Base-by-base conservation (phyloP, 2,888 invertebrate genomes). In the Lasioglossum malachurum region DNA sequence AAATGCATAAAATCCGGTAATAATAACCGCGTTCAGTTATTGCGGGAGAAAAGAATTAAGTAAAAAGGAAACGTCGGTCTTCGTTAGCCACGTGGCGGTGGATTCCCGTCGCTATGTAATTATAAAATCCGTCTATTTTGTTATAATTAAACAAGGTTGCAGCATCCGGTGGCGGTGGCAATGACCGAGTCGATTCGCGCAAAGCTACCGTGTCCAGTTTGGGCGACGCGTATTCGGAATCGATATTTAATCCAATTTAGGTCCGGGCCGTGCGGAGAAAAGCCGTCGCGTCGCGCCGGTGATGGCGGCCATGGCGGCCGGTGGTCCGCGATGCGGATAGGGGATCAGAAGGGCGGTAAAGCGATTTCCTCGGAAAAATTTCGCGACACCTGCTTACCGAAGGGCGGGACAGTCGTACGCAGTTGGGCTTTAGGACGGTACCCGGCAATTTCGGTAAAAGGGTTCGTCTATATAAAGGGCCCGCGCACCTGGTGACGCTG, bases 361-460 rank as follows among this genome's bases (percentile, higher is more conserved):
- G 67, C 72, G 85, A 91, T 91, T 92, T 91, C 82, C 88, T 76
- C 85, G 82, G 35, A 75, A 86, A 90, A 91, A 88, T 90, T 88
- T 86, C 87, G 75, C 80, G 57, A 84, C 88, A 89, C 80, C 90
- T 91, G 90, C 86, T 90, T 91, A 77, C 86, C 76, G 71, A 77
- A 79, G 69, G 71, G 72, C n/a, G 69, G 72, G 64, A 31, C 69
- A 78, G 31, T 64, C 60, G 60, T 64, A 64, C 60, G 27, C 60
- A 27, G 60, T 31, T 31, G 71, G 77, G 27, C 57, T 53, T 10
- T 60, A 89, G 87, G 92, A 87, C 91, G 91, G 84, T 90, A 92
- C 92, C 92, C 90, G 91, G 94, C 94, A 95, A 95, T 95, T 95
- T 94, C 91, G 92, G 94, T 95, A 94, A 95, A 95, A 95, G 94